A percentile compares a stretch with the other conserved stretches of the same genome.
phyloP scores from a whole-genome alignment of 2,888 invertebrate genomes.

The Hydroisotoma schaefferi region DNA sequence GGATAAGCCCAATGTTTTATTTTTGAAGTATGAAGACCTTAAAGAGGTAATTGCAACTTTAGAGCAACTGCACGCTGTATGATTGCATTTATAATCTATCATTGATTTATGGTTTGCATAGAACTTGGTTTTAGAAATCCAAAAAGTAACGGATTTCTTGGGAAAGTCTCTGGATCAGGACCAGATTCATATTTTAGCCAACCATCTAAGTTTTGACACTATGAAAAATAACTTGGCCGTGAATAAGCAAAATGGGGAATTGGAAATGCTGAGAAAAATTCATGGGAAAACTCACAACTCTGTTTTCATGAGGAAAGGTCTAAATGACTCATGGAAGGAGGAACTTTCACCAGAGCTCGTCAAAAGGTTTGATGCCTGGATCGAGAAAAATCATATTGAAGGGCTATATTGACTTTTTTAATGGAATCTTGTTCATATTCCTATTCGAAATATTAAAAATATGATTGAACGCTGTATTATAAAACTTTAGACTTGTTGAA shows the following conservation, averaged over 20 bases:
- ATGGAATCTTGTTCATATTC: no score
- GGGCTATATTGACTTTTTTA: no score
- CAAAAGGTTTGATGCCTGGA: conserved; percentile 68
- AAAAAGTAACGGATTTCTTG: conserved; percentile 68
- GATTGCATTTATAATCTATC: not conserved
- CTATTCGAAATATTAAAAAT: no score
- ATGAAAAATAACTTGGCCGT: conserved; percentile 78
- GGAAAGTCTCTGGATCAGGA: conserved; percentile 64
- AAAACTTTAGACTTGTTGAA: no score
- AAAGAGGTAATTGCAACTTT: conserved; percentile 54
- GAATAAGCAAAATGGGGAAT: conserved; percentile 61
- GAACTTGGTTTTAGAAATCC: conserved; percentile 65
- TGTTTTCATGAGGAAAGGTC: conserved; percentile 70
- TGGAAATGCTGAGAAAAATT: not conserved
- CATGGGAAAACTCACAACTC: conserved; percentile 19
- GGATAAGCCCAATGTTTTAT: conserved; percentile 67
- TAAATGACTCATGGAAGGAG: conserved; percentile 76
- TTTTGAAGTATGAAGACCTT: conserved; percentile 78
- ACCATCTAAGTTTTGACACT: conserved; percentile 72
- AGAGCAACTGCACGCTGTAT: not conserved
- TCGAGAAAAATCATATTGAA: conserved; percentile 25
- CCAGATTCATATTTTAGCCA: conserved; percentile 63
- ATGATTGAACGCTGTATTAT: no score
- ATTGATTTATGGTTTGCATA: conserved; percentile 43
- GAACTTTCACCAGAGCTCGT: conserved; percentile 71